Evolutionary conservation across 2,797 vertebrate species (phyloP).

Genomic region (Buceros bicornis): DNA sequence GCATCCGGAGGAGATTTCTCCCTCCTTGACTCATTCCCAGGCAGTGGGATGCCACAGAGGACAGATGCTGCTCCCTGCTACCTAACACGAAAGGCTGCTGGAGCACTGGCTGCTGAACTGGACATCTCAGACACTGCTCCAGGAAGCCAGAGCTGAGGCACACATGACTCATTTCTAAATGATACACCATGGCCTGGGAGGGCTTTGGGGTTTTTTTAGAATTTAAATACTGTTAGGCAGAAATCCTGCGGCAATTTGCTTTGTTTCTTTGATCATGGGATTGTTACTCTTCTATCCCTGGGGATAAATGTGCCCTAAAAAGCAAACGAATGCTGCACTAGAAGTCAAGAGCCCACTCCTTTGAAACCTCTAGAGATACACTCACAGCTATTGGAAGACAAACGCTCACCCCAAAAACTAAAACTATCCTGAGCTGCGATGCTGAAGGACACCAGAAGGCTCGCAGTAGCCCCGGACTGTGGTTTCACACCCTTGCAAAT

Average conservation of each 20-base stretch:
- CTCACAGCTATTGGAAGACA: neutral
- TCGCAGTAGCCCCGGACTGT: neutral
- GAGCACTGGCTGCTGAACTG: neutral
- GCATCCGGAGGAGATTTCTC: neutral
- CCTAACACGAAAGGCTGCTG: neutral
- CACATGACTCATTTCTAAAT: neutral
- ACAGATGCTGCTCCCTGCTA: neutral
- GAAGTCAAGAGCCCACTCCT: neutral
- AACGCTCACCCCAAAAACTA: neutral
- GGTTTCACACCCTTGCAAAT: neutral
- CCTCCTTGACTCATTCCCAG: neutral
- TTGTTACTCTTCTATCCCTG: neutral
- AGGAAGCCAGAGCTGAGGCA: neutral
- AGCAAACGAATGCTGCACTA: neutral
- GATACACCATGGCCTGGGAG: neutral
- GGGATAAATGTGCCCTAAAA: constrained; percentile 44
- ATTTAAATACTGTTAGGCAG: constrained; percentile 14
- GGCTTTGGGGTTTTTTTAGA: neutral
- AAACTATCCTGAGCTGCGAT: neutral
- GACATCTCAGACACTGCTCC: neutral
- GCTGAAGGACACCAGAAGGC: neutral
- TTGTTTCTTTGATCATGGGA: constrained; percentile 29
- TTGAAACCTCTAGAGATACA: neutral
- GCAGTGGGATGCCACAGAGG: neutral
- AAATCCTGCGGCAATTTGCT: constrained; percentile 19